Base-by-base conservation (phyloP, 1,140 invertebrate genomes). In the Papilio glaucus region DNA sequence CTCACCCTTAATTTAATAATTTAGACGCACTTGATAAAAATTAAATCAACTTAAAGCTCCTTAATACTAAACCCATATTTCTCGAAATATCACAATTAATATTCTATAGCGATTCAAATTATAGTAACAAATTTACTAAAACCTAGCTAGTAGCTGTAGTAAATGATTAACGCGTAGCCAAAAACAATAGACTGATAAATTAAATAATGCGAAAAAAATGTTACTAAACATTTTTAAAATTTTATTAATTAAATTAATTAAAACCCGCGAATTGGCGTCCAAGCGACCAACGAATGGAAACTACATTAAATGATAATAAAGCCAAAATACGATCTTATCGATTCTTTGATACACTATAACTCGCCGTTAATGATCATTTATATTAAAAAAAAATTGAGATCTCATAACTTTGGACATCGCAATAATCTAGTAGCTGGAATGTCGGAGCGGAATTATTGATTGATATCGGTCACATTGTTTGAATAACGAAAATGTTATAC, bases 1-100 rank as follows among this genome's bases (percentile, higher is more conserved):
- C 82, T 87, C 87, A 65, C 88, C 90, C 87, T 88, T 89, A 89
- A 91, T 86, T 82, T 86, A 79, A 76, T 80, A 77, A 57, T 72
- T 73, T 72, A 70, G 74, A 89, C 84, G 85, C 85, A 85, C 78
- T 85, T 73, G 75, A n/a, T 79, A 5, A 75, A 78, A 73, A 53
- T 45, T 74, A 78, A 70, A 87, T 78, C 37, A 75, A 33, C 75
- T 82, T 77, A 72, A 85, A 89, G 87, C 42, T 75, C 82, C 21
- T 76, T 21, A 53, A 76, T 37, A 76, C 45, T 41, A n/a, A 42
- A 45, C 42, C 24, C 21, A 21, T 53, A 26, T 49, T 45, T 53
- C 45, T 53, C 18, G 18, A 24, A 49, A 49, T 53, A 53, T 12
- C 9, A 49, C 15, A 12, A 24, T 21, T 24, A 53, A 13, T 53